Base-by-base conservation (phyloP, 2,797 vertebrate genomes). In the Myripristis jacobus region DNA sequence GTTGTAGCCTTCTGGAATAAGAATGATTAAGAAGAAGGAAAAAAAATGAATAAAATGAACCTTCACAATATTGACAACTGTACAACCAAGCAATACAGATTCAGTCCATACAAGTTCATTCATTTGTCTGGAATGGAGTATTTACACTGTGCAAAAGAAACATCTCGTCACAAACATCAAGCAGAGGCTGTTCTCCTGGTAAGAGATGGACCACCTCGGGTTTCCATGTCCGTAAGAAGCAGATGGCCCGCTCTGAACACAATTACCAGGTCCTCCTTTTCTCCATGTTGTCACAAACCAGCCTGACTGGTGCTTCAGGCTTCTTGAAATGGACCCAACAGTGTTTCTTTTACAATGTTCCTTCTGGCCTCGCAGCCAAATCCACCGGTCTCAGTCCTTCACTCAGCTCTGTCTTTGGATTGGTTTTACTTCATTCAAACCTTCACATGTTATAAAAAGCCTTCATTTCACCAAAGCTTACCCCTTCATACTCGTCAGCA, bases 101-200 rank as follows among this genome's bases (percentile, higher is more conserved):
- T 60, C 13, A 48, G 41, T 68, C 65, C 31, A 34, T 29, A 38
- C 56, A 57, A 31, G 68, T 50, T 73, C 46, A 34, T 81, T 83
- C 68, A 55, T 79, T 8, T 24, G 59, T 82, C 74, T 66, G 62
- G 75, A 83, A 74, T 74, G 67, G 62, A 77, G 73, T 71, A 81
- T 86, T 83, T 79, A 83, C 71, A 71, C 54, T 82, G 91, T 91
- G 90, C 90, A 92, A 83, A 89, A 34, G 44, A 83, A 87, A 80
- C 66, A 46, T 51, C 38, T 43, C 3, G 11, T 48, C 44, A 36
- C 31, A 41, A 18, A 27, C 31, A 38, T n/a, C 29, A 22, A 44
- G 63, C 61, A 73, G 51, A 72, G 19, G 24, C 51, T 48, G 63
- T 55, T 55, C 16, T 31, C 12, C 27, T 41, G 11, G 48, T 53